Evolutionary conservation across 53 echinoderm and acorn worm species (phyloP), one percentile per base, ranked within the genome.

Genomic region (Echinometra lucunter): DNA sequence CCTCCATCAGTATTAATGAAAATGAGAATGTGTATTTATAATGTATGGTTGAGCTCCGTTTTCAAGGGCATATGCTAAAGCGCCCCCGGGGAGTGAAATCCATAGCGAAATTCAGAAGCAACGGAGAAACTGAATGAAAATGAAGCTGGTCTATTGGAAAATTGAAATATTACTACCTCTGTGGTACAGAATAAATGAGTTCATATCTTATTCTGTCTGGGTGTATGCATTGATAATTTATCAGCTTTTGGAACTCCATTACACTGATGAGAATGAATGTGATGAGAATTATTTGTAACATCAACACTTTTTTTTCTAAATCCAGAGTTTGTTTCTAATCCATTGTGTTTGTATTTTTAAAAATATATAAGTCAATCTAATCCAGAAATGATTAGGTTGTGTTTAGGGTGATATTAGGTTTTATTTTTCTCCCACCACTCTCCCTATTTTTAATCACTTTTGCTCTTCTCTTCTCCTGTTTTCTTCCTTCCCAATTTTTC

Each of bases 1-100:
- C 45, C 28, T 85, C 6, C 85, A 85, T 85, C 27, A 85, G n/a
- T 85, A 47, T 49, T 85, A 85, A 85, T 85, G 85, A 85, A 81
- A 85, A 85, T 85, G 85, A 47, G 30, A 78, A 21, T 40, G 78
- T 85, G 47, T 28, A 85, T 85, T 85, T 37, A 85, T 85, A 85
- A 85, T 85, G 85, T 85, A 85, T 85, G 49, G 85, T 9, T 85
- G 45, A 28, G 85, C 19, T 45, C n/a, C 49, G n/a, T 85, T 42
- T 47, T 85, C 85, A 85, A 85, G 85, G 85, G 85, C 85, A 85
- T 28, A 47, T 3, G 21, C 85, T 47, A 85, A n/a, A 85, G 53
- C 49, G 49, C 85, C 85, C 37, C n/a, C 19, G 19, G 85, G 85
- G 85, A 85, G 45, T 28, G 5, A 81, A 38, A 81, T 81, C 44